Evolutionary conservation across 2,888 invertebrate genomes (phyloP).

Genomic region (Spicauda simplicius): DNA sequence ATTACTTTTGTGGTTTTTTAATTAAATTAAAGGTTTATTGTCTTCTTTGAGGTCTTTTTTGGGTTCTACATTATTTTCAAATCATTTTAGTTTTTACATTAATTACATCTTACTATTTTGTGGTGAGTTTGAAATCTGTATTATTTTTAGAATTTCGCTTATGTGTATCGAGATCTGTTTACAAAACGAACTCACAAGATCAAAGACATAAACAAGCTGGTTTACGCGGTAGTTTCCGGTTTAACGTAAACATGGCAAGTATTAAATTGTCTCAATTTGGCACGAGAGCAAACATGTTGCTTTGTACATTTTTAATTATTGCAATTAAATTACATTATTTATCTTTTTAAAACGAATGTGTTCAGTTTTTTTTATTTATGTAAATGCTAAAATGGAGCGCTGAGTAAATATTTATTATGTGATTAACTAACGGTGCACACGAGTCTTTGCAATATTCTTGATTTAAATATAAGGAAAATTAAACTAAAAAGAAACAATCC

Average conservation of each 20-base stretch:
- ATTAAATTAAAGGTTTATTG: no score
- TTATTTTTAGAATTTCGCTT: neutral
- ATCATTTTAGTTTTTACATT: no score
- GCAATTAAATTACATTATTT: neutral
- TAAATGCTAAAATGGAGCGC: neutral
- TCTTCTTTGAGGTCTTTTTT: no score
- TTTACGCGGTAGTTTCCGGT: constrained; percentile 13
- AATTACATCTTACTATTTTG: no score
- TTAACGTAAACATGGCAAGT: constrained; percentile 5
- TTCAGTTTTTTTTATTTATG: neutral
- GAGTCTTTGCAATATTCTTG: no score
- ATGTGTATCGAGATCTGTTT: neutral
- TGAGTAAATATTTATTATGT: no score
- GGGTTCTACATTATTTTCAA: no score
- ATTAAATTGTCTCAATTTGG: constrained; percentile 10
- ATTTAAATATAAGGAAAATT: no score
- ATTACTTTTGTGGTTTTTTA: no score
- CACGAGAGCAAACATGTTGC: constrained; percentile 13
- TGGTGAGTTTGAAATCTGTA: no score
- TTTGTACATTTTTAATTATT: constrained; percentile 11
- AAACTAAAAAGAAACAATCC: no score
- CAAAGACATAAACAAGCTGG: constrained; percentile 2
- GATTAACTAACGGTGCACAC: no score
- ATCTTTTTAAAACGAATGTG: neutral
- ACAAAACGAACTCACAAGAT: constrained; percentile 9